Conservation (phyloP, 2,888 invertebrate species). For the Hypomecis punctinalis region DNA sequence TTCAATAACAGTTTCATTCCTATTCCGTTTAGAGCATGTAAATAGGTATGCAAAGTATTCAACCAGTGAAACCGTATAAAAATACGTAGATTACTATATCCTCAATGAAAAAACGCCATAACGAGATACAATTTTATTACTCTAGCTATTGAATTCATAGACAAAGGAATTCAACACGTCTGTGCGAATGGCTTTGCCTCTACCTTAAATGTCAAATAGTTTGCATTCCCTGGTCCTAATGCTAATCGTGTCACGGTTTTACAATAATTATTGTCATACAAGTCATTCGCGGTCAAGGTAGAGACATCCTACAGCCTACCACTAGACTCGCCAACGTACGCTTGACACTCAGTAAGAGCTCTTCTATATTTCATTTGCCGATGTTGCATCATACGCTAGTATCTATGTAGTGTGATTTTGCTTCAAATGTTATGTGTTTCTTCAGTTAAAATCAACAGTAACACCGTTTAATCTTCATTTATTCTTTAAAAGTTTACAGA, state of each 20-base stretch:
- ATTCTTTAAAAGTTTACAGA: no score
- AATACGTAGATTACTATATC: constrained; percentile 1
- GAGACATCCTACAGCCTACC: constrained; percentile 59
- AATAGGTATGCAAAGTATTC: no score
- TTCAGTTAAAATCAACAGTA: no score
- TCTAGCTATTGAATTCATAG: constrained; percentile 22
- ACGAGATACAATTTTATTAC: constrained; percentile 16
- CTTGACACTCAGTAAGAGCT: constrained; percentile 9
- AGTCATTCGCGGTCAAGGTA: constrained; percentile 75
- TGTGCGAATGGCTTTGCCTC: constrained; percentile 42
- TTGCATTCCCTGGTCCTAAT: constrained; percentile 48
- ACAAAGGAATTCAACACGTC: constrained; percentile 49
- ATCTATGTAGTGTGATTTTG: no score
- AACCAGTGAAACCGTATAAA: not conserved
- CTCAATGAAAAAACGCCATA: constrained; percentile 16
- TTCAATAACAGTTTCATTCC: no score
- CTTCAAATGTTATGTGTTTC: no score
- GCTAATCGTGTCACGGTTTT: constrained; percentile 74
- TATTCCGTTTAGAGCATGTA: no score
- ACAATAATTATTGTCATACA: constrained; percentile 56
- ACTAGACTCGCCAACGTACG: constrained; percentile 8
- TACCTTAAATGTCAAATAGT: constrained; percentile 54
- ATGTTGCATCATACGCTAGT: not conserved
- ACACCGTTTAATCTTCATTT: no score
- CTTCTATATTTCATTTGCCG: not conserved